phyloP scores from a whole-genome alignment of 2,113 vertebrate species.

The Diphyllodes magnificus region DNA sequence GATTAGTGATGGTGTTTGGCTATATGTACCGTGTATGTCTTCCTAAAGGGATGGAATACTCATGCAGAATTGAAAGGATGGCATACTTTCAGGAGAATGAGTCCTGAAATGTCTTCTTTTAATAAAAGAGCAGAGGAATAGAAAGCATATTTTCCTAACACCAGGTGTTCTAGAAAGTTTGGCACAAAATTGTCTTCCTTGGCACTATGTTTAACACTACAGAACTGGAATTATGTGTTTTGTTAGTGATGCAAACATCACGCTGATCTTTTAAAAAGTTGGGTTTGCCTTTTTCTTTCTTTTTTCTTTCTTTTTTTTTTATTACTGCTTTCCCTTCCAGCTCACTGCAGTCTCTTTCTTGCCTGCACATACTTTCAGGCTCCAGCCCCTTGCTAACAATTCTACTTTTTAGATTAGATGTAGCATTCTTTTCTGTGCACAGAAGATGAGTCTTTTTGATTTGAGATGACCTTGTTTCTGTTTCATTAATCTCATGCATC shows the following conservation, averaged over 20 bases:
- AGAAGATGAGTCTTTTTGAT: neutral
- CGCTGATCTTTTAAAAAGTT: neutral
- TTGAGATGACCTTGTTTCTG: neutral
- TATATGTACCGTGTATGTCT: neutral
- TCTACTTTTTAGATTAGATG: neutral
- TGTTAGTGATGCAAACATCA: neutral
- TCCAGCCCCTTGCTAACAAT: neutral
- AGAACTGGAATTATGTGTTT: neutral
- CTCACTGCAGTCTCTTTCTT: neutral
- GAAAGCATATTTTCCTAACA: neutral
- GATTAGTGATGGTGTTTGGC: neutral
- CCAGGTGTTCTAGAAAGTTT: neutral
- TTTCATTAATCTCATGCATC: neutral
- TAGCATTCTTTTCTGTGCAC: neutral
- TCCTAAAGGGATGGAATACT: neutral
- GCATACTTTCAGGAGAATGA: neutral
- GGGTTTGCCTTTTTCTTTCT: neutral
- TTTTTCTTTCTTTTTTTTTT: neutral
- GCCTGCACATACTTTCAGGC: neutral
- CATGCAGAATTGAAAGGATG: neutral
- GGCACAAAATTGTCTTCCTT: neutral
- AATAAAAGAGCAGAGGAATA: neutral
- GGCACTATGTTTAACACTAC: neutral
- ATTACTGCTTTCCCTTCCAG: neutral
- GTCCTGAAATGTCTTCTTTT: neutral